Conservation (phyloP, 2,888 invertebrate genomes). For the Lacanobia oleracea region DNA sequence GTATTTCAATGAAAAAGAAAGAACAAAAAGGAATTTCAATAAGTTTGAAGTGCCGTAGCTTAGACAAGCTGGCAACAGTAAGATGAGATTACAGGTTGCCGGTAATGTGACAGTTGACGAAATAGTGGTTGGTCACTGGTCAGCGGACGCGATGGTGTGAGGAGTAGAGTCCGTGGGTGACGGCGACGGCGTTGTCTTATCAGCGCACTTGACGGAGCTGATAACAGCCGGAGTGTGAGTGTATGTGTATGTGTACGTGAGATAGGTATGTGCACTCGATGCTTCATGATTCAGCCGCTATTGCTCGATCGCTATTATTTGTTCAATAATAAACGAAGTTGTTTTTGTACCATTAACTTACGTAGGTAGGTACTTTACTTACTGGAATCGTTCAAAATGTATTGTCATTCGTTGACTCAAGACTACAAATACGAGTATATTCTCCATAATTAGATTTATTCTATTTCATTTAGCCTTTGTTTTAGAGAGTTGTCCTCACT, state of each 20-base stretch:
- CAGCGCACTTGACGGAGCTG: slow-evolving; percentile 64
- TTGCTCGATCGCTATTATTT: slow-evolving; percentile 47
- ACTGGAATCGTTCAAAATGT: slow-evolving; percentile 1
- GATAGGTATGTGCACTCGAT: slow-evolving; percentile 33
- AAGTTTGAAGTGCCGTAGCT: neutral
- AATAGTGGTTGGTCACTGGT: neutral
- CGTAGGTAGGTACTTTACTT: neutral
- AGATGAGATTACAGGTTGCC: neutral
- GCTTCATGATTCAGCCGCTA: slow-evolving; percentile 52
- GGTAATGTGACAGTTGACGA: neutral
- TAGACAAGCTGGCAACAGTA: neutral
- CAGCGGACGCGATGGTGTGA: neutral
- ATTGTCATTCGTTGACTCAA: neutral
- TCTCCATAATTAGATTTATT: neutral
- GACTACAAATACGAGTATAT: neutral
- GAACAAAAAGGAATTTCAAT: neutral
- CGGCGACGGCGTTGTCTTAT: slow-evolving; percentile 59
- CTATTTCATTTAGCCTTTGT: neutral
- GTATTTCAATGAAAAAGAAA: neutral
- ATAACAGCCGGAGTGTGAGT: slow-evolving; percentile 45
- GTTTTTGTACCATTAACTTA: slow-evolving; percentile 11
- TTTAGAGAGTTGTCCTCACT: neutral
- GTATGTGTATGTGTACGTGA: slow-evolving; percentile 13
- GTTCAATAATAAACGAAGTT: slow-evolving; percentile 35
- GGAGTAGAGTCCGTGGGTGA: neutral